phyloP scores from a whole-genome alignment of 2,113 vertebrate genomes.

The Elachura formosa region DNA sequence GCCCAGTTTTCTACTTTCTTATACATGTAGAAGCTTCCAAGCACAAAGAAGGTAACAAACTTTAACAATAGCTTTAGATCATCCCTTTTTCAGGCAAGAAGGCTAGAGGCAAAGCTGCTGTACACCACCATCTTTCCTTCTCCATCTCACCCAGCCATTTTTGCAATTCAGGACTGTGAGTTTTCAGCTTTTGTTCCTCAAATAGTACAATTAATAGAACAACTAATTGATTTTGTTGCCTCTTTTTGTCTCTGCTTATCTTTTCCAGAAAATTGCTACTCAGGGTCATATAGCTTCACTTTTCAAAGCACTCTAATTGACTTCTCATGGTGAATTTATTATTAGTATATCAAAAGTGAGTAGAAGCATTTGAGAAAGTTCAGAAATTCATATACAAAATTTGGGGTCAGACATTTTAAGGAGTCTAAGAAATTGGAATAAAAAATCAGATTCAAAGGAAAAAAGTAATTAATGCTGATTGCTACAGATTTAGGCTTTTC shows the following conservation, averaged over 20 bases:
- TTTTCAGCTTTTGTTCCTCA: not conserved
- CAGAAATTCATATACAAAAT: not conserved
- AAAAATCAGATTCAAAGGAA: not conserved
- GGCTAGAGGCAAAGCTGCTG: not conserved
- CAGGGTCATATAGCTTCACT: not conserved
- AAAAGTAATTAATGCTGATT: not conserved
- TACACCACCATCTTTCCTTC: not conserved
- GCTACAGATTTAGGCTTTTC: not conserved
- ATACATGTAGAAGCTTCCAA: not conserved
- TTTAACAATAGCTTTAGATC: not conserved
- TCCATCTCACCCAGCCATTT: not conserved
- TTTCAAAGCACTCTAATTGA: not conserved
- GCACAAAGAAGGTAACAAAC: not conserved
- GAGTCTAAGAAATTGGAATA: not conserved
- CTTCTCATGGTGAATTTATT: not conserved
- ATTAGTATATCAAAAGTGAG: not conserved
- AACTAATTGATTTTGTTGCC: not conserved
- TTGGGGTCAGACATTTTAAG: not conserved
- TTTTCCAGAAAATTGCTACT: not conserved
- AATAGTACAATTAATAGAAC: not conserved
- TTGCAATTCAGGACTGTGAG: not conserved
- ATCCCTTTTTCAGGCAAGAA: not conserved
- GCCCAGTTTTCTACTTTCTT: not conserved
- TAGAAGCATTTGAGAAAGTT: not conserved
- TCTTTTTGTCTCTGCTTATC: not conserved